Evolutionary conservation across 1,140 invertebrate genomes (phyloP).

Genomic region (Coboldia fuscipes): DNA sequence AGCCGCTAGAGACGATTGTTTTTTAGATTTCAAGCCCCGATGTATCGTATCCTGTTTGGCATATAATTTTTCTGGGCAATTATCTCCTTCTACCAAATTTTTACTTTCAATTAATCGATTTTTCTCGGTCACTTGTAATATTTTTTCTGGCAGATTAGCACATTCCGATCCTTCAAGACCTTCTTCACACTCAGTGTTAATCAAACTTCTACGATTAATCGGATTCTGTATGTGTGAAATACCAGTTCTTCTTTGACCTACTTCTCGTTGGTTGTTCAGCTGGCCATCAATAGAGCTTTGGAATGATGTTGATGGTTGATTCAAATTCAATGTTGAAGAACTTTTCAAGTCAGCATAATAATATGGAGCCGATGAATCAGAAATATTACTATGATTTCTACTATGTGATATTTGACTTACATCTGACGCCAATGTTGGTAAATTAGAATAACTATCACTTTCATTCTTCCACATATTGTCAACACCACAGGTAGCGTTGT

Average conservation of each 20-base stretch:
- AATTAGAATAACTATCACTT: neutral
- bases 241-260: constrained; percentile 30
- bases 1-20: too few species aligned
- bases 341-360: constrained; percentile 57
- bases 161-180: constrained; percentile 19
- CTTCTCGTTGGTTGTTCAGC: constrained; percentile 45
- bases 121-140: constrained; percentile 40
- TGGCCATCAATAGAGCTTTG: neutral
- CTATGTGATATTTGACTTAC: constrained; percentile 11
- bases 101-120: constrained; percentile 46
- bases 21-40: constrained; percentile 7
- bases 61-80: too few species aligned
- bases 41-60: too few species aligned
- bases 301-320: neutral
- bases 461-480: neutral
- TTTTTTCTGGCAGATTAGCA: constrained; percentile 38
- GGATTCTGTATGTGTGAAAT: constrained; percentile 61
- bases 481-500: constrained; percentile 1
- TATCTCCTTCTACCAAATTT: constrained; percentile 50
- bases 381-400: constrained; percentile 19
- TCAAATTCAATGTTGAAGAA: constrained; percentile 1
- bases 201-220: constrained; percentile 28
- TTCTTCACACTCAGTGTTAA: constrained; percentile 17
- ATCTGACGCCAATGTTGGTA: constrained; percentile 1
- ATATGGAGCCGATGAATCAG: constrained; percentile 48